phyloP scores from a whole-genome alignment of 2,797 vertebrate genomes.

The Mareca strepera region DNA sequence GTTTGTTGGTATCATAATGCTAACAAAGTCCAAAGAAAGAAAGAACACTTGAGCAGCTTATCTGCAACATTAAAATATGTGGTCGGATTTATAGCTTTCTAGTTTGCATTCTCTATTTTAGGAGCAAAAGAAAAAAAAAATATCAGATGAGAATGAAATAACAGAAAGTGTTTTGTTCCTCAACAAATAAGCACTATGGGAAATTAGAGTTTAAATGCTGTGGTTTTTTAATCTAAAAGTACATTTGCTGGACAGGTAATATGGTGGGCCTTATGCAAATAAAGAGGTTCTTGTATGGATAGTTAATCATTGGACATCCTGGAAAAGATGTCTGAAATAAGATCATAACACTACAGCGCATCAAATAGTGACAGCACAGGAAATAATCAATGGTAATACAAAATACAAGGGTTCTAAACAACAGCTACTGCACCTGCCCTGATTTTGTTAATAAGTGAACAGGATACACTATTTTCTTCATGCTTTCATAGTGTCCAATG shows the following conservation, averaged over 20 bases:
- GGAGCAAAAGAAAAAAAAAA: not conserved
- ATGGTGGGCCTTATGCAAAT: not conserved
- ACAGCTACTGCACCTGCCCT: not conserved
- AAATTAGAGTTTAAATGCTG: not conserved
- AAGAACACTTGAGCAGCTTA: not conserved
- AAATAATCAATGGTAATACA: not conserved
- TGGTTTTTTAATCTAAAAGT: not conserved
- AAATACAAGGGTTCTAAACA: not conserved
- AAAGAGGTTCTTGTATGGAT: not conserved
- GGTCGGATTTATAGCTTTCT: not conserved
- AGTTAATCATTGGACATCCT: not conserved
- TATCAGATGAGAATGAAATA: not conserved
- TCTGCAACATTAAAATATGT: not conserved
- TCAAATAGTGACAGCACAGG: not conserved
- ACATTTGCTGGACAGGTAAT: not conserved
- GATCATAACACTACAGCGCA: not conserved
- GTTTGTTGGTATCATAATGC: not conserved
- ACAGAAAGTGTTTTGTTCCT: not conserved
- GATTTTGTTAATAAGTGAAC: not conserved
- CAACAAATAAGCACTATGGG: not conserved
- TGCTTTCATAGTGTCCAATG: accelerated
- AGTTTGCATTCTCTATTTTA: not conserved
- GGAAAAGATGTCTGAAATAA: not conserved
- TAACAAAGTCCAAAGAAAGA: not conserved
- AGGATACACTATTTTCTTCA: not conserved